Conservation (phyloP, 2,113 vertebrate species). For the Aptenodytes patagonicus region DNA sequence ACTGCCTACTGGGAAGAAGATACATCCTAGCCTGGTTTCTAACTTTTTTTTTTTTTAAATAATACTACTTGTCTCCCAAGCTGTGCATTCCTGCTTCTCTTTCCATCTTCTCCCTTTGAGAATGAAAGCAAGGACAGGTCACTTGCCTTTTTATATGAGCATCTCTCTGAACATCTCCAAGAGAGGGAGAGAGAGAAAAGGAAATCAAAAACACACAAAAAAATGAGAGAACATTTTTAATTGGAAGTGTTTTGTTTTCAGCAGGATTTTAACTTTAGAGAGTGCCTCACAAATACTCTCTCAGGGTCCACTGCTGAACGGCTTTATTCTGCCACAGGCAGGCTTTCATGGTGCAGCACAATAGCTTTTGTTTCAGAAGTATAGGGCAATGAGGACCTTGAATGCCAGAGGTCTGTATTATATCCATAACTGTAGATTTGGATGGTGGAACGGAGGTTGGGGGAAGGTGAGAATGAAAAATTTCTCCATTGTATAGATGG, state of each 20-base stretch:
- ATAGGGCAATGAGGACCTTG: conserved; percentile 67
- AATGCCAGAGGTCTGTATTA: conserved; percentile 76
- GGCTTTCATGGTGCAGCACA: conserved; percentile 72
- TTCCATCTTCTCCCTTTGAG: conserved; percentile 26
- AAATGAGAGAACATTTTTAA: conserved; percentile 70
- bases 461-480: conserved; percentile 69
- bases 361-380: conserved; percentile 81
- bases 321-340: conserved; percentile 62
- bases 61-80: not conserved
- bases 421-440: conserved; percentile 73
- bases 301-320: conserved; percentile 42
- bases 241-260: conserved; percentile 74
- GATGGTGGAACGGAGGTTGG: conserved; percentile 69
- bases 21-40: not conserved
- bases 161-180: conserved; percentile 45
- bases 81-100: conserved; percentile 8
- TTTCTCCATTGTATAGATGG: conserved; percentile 62
- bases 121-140: conserved; percentile 77
- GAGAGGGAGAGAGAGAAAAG: conserved; percentile 57
- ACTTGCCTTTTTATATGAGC: conserved; percentile 64
- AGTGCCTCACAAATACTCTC: conserved; percentile 52
- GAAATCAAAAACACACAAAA: conserved; percentile 25
- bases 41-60: not conserved
- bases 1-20: not conserved
- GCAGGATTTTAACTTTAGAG: conserved; percentile 72